Evolutionary conservation across 1,140 invertebrate genomes (phyloP), one percentile per base, ranked within the genome.

Genomic region (Scaptomyza graminum): DNA sequence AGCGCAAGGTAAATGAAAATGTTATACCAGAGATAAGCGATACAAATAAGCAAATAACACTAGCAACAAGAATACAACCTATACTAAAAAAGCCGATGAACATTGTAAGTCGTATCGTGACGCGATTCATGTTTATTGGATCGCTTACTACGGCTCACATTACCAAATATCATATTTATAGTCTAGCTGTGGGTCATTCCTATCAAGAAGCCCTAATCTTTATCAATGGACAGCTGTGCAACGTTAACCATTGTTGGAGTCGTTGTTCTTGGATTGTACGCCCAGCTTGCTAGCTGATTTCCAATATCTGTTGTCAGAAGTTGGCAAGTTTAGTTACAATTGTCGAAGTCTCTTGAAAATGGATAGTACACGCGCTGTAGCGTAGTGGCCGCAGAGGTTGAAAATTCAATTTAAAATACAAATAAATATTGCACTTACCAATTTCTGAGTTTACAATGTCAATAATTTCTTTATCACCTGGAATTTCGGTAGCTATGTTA

Each of bases 371-470:
- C n/a, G n/a, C n/a, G n/a, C n/a, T 44, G n/a, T n/a, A 67, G 22
- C 41, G 43, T 49, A 77, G 46, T 47, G 49, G n/a, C n/a, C n/a
- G n/a, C n/a, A n/a, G n/a, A n/a, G 82, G n/a, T 88, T 83, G 76
- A 83, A 88, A 88, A 88, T 89, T 88, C 83, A 88, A 88, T 88
- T 88, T 74, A 65, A 88, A 88, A 77, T 83, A 74, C 12, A 60
- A 81, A 54, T 3, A 63, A 46, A 55, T 67, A 5, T 11, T 11
- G 2, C 18, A 64, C 82, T 87, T 51, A 87, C 82, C 83, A 15
- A 82, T 55, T 54, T 76, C 67, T 16, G 67, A 57, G 52, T 47
- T 50, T 5, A 43, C 60, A 31, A 37, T 68, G 11, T 63, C 66
- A 82, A 89, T 88, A 34, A 31, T 46, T n/a, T n/a, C 12, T 13